These are phyloP conservation scores for Corythaeola cristata DNA, from an alignment of 2,113 vertebrate species.

Conservation along the genomic window DNA sequence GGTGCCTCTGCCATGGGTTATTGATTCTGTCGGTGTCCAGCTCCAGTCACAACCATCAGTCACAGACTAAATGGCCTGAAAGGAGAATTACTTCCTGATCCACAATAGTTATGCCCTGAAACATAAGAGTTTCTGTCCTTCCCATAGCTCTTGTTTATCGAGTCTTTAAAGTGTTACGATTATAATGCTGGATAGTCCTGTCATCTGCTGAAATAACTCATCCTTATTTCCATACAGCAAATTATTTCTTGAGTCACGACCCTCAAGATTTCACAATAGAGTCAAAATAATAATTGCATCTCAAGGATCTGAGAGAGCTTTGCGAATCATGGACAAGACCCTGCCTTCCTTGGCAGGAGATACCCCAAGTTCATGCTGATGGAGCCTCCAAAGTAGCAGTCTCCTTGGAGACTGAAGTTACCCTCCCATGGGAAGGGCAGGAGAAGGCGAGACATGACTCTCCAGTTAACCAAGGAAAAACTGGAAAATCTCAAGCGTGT, in stretches of 20 bases:
- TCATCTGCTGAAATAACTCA: not conserved
- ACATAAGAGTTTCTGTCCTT: slow-evolving; percentile 1
- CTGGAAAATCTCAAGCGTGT: not conserved
- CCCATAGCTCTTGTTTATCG: slow-evolving; percentile 38
- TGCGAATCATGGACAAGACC: not conserved
- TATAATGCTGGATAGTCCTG: not conserved
- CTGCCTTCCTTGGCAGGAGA: not conserved
- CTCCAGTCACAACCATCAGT: not conserved
- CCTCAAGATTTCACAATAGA: not conserved
- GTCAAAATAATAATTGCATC: not conserved
- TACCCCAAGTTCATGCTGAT: not conserved
- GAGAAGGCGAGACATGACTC: not conserved
- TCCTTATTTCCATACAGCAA: not conserved
- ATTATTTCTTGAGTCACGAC: not conserved
- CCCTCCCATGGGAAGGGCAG: not conserved
- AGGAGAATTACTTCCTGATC: not conserved
- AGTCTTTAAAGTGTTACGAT: slow-evolving; percentile 16
- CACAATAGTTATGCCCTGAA: not conserved
- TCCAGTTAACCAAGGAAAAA: not conserved
- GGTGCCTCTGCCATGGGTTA: not conserved
- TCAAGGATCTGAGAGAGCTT: not conserved
- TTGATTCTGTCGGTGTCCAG: not conserved
- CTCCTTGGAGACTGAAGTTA: not conserved
- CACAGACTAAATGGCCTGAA: not conserved
- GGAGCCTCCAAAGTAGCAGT: not conserved